These are phyloP conservation scores for Drosophila serrata DNA, from an alignment of 1,140 invertebrate species.

Conservation along the genomic window DNA sequence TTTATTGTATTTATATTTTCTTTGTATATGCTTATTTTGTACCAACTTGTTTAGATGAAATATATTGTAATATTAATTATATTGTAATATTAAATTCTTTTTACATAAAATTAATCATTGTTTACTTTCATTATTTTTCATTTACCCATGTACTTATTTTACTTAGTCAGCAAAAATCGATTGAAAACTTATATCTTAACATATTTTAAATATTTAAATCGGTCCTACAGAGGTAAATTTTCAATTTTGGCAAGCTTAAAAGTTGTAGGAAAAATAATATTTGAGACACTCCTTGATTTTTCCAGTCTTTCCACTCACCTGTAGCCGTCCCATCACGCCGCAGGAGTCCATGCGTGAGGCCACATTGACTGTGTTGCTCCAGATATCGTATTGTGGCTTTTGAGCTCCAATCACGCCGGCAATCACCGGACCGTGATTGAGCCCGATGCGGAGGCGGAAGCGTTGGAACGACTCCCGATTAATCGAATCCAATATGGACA, in stretches of 20 bases:
- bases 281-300: not conserved
- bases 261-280: not conserved
- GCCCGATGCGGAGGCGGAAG: slow-evolving; percentile 96
- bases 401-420: slow-evolving; percentile 97
- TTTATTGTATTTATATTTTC: too few relatives aligned
- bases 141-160: too few relatives aligned
- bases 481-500: slow-evolving; percentile 96
- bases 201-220: too few relatives aligned
- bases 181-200: too few relatives aligned
- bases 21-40: too few relatives aligned
- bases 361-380: slow-evolving; percentile 99
- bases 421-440: slow-evolving; percentile 98
- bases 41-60: too few relatives aligned
- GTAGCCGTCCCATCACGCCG: slow-evolving; percentile 94
- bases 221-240: too few relatives aligned
- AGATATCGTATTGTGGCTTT: slow-evolving; percentile 99
- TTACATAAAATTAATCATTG: too few relatives aligned
- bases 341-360: slow-evolving; percentile 98
- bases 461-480: slow-evolving; percentile 98
- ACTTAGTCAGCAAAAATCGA: too few relatives aligned
- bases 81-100: too few relatives aligned
- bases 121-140: too few relatives aligned
- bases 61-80: too few relatives aligned
- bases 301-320: slow-evolving; percentile 86
- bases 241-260: not conserved